These are phyloP conservation scores for Clupea harengus DNA, from an alignment of 2,113 vertebrate genomes.

Conservation along the genomic window DNA sequence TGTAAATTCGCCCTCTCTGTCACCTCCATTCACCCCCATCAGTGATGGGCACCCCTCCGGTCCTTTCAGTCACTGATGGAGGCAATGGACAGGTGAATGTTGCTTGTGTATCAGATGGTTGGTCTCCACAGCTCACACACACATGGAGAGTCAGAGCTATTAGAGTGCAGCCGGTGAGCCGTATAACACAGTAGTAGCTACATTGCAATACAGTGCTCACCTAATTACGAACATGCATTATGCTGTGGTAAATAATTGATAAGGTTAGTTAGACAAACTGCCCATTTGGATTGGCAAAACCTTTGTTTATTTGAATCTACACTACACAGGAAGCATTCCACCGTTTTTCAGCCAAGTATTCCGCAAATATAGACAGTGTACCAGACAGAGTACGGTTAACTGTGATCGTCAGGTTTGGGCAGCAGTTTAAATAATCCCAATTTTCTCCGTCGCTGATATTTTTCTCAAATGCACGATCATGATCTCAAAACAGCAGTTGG, in stretches of 20 bases:
- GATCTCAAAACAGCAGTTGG: too few species aligned
- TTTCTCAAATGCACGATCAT: neutral
- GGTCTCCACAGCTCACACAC: slow-evolving; percentile 21
- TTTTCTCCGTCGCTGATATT: neutral
- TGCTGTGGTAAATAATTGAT: neutral
- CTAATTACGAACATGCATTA: neutral
- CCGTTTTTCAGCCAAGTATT: too few species aligned
- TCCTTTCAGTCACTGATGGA: slow-evolving; percentile 4
- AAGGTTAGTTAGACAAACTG: neutral
- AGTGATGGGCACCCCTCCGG: slow-evolving; percentile 9
- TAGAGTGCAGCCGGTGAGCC: neutral
- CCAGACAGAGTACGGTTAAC: too few species aligned
- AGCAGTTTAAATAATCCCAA: neutral
- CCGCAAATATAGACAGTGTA: too few species aligned
- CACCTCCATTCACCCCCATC: neutral
- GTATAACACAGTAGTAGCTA: neutral
- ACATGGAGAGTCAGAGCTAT: slow-evolving; percentile 9
- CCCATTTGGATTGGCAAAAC: too few species aligned
- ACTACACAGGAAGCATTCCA: too few species aligned
- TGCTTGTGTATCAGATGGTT: slow-evolving; percentile 28
- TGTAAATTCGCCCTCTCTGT: neutral
- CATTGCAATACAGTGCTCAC: neutral
- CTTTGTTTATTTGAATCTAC: too few species aligned
- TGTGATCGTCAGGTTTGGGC: neutral
- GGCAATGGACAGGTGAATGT: slow-evolving; percentile 19